Base-by-base conservation (phyloP, 2,888 invertebrate genomes). In the Pimpla rufipes region DNA sequence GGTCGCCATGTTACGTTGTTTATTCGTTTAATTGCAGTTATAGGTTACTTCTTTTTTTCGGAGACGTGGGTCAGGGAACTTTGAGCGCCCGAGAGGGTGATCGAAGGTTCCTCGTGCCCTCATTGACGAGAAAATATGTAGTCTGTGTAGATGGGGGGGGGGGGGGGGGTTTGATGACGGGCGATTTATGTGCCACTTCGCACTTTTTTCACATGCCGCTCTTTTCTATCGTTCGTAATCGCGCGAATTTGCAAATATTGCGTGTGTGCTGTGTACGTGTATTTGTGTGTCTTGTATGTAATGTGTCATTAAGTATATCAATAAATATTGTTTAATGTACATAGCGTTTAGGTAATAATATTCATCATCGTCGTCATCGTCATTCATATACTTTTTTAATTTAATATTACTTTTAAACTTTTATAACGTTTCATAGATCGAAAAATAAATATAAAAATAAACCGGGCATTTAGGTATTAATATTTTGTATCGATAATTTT, bases 381-480 rank as follows among this genome's bases (percentile, higher is more conserved):
- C 84, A 84, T 83, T 68, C 74, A 85, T 84, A 85, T 85, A 85
- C 84, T 82, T 90, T 84, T 88, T 90, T 90, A 89, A 91, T 92
- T 90, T 90, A 90, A 90, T 90, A 91, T 90, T 92, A 93, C 91
- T 92, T 92, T 93, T 93, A 93, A 93, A 93, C 93, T 93, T 93
- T 93, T 93, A 92, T 92, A 93, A 93, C 93, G 93, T 93, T 91
- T 91, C 91, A 91, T 91, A 91, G 91, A 91, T 91, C 90, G 91
- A 91, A 93, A 93, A 93, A 93, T 93, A 93, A 93, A 93, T 93
- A 93, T 93, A 93, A 93, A 93, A 93, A 93, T 93, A 93, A 93
- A 93, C 93, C 93, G 93, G 93, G 93, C 91, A 93, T 93, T 93
- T 93, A 93, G 92, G 91, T 93, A 93, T 93, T 93, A 93, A 93